Percentiles rank a stretch among this genome's conserved stretches.
Conservation (phyloP, 2,797 vertebrate species). For the Pangasius mekongensis region DNA sequence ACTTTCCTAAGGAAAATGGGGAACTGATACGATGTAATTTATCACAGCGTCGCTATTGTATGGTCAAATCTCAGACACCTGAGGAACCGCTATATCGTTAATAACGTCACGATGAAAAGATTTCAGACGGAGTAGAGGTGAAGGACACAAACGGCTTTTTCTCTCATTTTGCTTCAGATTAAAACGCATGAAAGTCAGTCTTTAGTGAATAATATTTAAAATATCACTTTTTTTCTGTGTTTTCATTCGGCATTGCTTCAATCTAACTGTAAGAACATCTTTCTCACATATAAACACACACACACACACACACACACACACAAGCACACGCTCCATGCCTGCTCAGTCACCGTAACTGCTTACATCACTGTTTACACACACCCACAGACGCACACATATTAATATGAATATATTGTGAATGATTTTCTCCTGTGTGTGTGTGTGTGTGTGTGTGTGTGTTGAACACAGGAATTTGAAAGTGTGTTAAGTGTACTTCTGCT, state of each 20-base stretch:
- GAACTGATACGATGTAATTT: background rate
- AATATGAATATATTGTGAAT: conserved; percentile 2
- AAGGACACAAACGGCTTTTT: conserved; percentile 79
- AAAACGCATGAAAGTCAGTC: conserved; percentile 96
- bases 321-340: background rate
- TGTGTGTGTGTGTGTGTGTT: conserved; percentile 77
- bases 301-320: background rate
- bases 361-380: background rate
- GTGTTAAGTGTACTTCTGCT: conserved; percentile 83
- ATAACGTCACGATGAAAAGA: background rate
- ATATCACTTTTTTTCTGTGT: conserved; percentile 78
- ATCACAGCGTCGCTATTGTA: background rate
- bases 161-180: conserved; percentile 89
- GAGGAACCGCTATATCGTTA: background rate
- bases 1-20: background rate
- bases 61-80: background rate
- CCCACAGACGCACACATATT: background rate
- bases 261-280: conserved; percentile 52
- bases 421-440: conserved; percentile 73
- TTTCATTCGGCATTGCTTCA: conserved; percentile 31
- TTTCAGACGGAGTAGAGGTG: background rate
- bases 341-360: background rate
- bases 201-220: conserved; percentile 84
- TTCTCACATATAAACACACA: background rate
- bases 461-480: conserved; percentile 84